Conservation (phyloP, 2,113 vertebrate species). For the Muntiacus reevesi region DNA sequence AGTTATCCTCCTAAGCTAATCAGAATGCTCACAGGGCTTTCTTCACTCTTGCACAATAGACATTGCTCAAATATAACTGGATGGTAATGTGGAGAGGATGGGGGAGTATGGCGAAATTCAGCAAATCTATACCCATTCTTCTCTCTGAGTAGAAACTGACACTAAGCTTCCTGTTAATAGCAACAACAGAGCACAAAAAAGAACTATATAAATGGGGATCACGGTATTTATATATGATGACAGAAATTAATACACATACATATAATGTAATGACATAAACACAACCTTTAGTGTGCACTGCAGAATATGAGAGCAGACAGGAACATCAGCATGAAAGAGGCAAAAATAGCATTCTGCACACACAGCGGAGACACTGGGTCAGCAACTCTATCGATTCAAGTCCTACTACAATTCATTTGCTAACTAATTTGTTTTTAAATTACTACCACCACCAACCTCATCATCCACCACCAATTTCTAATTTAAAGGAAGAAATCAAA, state of each 20-base stretch:
- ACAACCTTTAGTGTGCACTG: neutral
- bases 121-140: neutral
- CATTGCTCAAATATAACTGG: neutral
- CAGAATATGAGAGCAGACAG: neutral
- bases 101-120: neutral
- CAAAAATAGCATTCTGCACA: neutral
- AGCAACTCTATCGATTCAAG: neutral
- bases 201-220: neutral
- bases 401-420: neutral
- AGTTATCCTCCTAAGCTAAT: neutral
- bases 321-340: neutral
- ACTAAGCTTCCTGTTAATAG: neutral
- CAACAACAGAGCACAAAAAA: neutral
- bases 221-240: neutral
- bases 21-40: neutral
- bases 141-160: neutral
- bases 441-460: neutral
- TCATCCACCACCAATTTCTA: neutral
- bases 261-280: neutral
- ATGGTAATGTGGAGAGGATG: neutral
- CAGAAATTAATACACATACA: neutral
- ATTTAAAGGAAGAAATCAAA: neutral
- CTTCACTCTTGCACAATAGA: neutral
- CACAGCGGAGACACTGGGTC: neutral
- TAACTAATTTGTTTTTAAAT: slow-evolving; percentile 14